Percentiles rank a stretch among this genome's conserved stretches.
phyloP scores from a whole-genome alignment of 2,797 vertebrate genomes.

The Sebastes hubbsi region DNA sequence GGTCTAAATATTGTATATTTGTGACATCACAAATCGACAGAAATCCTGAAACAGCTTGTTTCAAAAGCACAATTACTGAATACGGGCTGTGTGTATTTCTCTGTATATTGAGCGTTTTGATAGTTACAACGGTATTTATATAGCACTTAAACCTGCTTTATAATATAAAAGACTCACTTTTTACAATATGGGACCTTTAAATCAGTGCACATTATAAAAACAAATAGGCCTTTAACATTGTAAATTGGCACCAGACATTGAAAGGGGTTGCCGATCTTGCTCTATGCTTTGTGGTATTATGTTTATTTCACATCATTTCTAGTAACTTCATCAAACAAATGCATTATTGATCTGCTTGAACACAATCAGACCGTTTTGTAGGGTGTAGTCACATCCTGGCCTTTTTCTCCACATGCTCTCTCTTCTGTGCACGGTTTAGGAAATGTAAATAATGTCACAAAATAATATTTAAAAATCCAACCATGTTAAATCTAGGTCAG shows the following conservation, averaged over 20 bases:
- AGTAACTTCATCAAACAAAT: not conserved
- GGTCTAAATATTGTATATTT: too few relatives aligned
- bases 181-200: too few relatives aligned
- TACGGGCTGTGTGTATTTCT: too few relatives aligned
- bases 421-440: not conserved
- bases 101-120: too few relatives aligned
- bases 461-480: not conserved
- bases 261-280: not conserved
- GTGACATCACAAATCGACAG: too few relatives aligned
- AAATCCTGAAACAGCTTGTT: too few relatives aligned
- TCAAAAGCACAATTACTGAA: too few relatives aligned
- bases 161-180: too few relatives aligned
- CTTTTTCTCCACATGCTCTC: not conserved
- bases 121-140: too few relatives aligned
- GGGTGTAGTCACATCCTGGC: not conserved
- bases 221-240: not conserved
- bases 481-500: slow-evolving; percentile 9
- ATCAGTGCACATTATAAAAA: too few relatives aligned
- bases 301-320: not conserved
- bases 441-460: not conserved
- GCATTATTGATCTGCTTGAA: not conserved
- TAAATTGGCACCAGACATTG: not conserved
- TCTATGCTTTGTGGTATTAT: not conserved
- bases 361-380: too few relatives aligned
- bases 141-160: too few relatives aligned